Evolutionary conservation across 2,113 vertebrate species (phyloP), one percentile per base, ranked within the genome.

Genomic region (Cyrtonyx montezumae): DNA sequence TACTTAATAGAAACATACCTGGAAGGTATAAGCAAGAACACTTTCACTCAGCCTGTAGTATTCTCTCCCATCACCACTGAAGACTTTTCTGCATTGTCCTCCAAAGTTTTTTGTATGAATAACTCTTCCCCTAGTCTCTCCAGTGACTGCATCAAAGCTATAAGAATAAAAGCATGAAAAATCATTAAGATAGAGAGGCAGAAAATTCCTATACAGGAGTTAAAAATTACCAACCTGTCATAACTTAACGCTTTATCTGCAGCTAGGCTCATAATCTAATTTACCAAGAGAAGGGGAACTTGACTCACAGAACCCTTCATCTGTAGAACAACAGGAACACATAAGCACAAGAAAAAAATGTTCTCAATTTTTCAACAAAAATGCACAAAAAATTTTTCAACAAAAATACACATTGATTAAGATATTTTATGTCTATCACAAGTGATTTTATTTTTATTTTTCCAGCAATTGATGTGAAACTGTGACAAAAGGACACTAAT

Each of bases 41-140:
- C 97, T 99, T 65, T 98, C 98, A 76, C 99, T 99, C 62, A 99
- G 96, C 63, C 99, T 97, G 91, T 98, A 99, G 70, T 79, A 98
- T 25, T 97, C 59, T 81, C 66, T 96, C 56, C 97, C 93, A 70
- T 99, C 98, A 0, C 97, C 98, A 0, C 98, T 99, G 63, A 98
- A 99, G 45, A 99, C 97, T 56, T 98, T 99, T 90, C 98, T 98
- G 97, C 99, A 99, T 45, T 99, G 98, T 19, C 99, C 99, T 78
- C 98, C 98, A 86, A 99, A 99, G 80, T 97, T 99, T 80, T 95
- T 98, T 19, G 99, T 99, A 91, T 99, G 98, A 96, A 99, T 98
- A 30, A 99, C 99, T 73, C 75, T 96, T 34, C 81, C 97, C 69
- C 82, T 98, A 45, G 98, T 97, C 67, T 98, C 81, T 25, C 97